These are phyloP conservation scores for Lutjanus campechanus DNA, from an alignment of 2,797 vertebrate genomes.

Conservation along the genomic window DNA sequence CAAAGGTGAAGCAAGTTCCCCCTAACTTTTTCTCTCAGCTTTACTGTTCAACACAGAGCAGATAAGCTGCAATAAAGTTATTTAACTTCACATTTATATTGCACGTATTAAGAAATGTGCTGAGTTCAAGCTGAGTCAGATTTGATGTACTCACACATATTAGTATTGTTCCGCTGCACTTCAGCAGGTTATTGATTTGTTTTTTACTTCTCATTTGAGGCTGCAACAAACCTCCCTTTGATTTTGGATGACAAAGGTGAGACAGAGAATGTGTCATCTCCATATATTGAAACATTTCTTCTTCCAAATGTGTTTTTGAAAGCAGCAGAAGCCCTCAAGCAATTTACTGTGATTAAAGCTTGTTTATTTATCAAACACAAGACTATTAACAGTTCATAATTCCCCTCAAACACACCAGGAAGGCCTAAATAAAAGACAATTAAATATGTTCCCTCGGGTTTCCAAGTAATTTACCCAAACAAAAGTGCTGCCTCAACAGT, in stretches of 20 bases:
- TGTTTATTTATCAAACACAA: conserved; percentile 53
- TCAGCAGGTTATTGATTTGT: conserved; percentile 34
- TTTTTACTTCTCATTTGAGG: conserved; percentile 10
- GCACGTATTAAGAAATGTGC: conserved; percentile 23
- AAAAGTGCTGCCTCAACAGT: conserved; percentile 29
- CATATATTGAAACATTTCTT: conserved; percentile 29
- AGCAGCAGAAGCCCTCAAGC: conserved; percentile 40
- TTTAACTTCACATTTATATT: conserved; percentile 20
- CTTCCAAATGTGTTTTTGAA: conserved; percentile 46
- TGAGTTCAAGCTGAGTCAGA: conserved; percentile 19
- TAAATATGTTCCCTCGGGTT: conserved; percentile 56
- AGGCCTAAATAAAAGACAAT: conserved; percentile 51
- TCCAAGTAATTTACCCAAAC: conserved; percentile 53
- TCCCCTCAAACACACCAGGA: conserved; percentile 36
- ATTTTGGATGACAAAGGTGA: conserved; percentile 42
- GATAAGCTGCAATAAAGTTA: background rate
- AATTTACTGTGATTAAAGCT: conserved; percentile 57
- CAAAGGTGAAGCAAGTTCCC: conserved; percentile 16
- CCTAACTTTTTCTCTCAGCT: conserved; percentile 14
- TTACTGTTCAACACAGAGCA: background rate
- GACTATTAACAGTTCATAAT: conserved; percentile 55
- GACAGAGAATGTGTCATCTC: conserved; percentile 32
- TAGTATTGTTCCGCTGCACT: conserved; percentile 11
- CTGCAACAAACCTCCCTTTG: conserved; percentile 24
- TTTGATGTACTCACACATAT: conserved; percentile 14